Conservation (phyloP, 1,140 invertebrate species). For the Eurosta solidaginis region DNA sequence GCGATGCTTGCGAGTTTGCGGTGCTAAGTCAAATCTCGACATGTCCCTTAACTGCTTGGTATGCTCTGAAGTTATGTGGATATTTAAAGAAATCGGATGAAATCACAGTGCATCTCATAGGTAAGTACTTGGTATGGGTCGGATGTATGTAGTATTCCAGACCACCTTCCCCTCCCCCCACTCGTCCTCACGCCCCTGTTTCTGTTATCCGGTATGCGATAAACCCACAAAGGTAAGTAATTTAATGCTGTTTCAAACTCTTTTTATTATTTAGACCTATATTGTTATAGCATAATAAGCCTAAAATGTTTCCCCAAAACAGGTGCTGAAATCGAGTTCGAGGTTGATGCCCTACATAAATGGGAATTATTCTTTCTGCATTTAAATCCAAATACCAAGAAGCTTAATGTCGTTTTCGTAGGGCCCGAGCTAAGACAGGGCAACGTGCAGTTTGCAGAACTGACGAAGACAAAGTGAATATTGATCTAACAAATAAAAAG, state of each 20-base stretch:
- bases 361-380: slow-evolving; percentile 76
- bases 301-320: background rate
- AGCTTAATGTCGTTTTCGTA: slow-evolving; percentile 66
- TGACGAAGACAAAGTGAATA: slow-evolving; percentile 49
- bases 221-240: background rate
- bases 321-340: slow-evolving; percentile 73
- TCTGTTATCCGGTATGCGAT: too few species aligned
- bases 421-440: slow-evolving; percentile 68
- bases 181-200: too few species aligned
- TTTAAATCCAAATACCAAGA: slow-evolving; percentile 64
- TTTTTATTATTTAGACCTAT: too few species aligned
- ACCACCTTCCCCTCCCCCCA: background rate
- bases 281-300: too few species aligned
- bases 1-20: slow-evolving; percentile 67
- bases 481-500: background rate
- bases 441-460: slow-evolving; percentile 61
- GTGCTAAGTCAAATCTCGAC: slow-evolving; percentile 69
- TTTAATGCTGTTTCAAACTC: background rate
- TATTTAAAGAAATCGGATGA: slow-evolving; percentile 45
- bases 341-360: slow-evolving; percentile 68
- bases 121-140: slow-evolving; percentile 13
- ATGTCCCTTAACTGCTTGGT: slow-evolving; percentile 68
- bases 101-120: slow-evolving; percentile 50
- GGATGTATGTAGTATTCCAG: background rate
- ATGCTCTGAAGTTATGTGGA: slow-evolving; percentile 63